These are phyloP conservation scores for Brachypteracias leptosomus DNA, from an alignment of 2,113 vertebrate species.

Conservation along the genomic window DNA sequence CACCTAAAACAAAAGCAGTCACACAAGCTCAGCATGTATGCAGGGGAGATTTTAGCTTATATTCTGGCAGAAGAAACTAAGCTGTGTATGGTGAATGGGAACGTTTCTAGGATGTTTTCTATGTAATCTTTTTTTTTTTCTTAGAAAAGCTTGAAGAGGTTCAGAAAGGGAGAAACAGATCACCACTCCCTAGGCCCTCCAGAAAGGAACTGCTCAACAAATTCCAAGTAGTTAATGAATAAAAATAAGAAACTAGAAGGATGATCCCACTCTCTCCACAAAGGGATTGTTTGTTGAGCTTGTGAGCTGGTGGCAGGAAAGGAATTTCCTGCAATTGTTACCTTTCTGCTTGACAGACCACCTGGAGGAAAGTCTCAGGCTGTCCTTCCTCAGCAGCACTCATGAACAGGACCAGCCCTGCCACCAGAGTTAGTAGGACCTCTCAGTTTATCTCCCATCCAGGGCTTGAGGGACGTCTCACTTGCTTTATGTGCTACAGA, in stretches of 20 bases:
- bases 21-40: neutral
- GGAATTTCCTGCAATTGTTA: conserved; percentile 60
- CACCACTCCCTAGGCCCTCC: neutral
- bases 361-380: conserved; percentile 23
- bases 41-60: neutral
- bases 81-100: neutral
- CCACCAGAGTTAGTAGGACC: neutral
- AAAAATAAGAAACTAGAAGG: neutral
- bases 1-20: neutral
- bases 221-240: neutral
- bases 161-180: neutral
- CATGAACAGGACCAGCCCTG: neutral
- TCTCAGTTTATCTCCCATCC: neutral
- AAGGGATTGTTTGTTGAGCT: conserved; percentile 28
- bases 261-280: neutral
- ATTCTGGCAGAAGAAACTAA: neutral
- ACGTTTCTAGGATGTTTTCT: neutral
- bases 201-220: neutral
- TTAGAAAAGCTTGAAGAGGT: neutral
- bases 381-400: neutral
- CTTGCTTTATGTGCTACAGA: neutral
- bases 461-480: neutral
- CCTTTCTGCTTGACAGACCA: conserved; percentile 49
- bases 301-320: neutral
- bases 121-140: neutral